phyloP scores from a whole-genome alignment of 2,888 invertebrate genomes.

The Sclerodermus sp. region DNA sequence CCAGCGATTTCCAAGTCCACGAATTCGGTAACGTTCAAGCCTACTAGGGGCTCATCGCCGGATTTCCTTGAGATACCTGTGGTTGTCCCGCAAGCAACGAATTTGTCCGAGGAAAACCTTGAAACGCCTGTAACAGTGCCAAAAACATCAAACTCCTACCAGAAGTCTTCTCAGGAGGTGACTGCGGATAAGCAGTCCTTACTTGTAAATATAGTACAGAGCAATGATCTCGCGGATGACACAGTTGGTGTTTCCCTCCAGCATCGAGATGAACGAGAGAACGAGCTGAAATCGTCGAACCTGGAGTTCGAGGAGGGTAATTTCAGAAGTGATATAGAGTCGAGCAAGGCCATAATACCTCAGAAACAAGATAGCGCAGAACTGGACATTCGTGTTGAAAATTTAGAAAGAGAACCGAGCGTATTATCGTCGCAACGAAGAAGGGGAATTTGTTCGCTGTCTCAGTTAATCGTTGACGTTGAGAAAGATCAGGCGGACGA shows the following conservation, averaged over 20 bases:
- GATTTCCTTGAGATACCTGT: constrained; percentile 24
- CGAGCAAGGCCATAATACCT: too few relatives aligned
- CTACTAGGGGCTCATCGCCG: constrained; percentile 14
- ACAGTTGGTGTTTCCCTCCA: constrained; percentile 24
- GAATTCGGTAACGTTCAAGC: too few relatives aligned
- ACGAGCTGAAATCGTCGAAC: constrained; percentile 30
- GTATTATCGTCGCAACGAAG: constrained; percentile 58
- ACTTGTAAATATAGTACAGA: constrained; percentile 43
- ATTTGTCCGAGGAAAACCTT: too few relatives aligned
- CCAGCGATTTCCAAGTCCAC: constrained; percentile 34
- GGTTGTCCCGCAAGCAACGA: background rate
- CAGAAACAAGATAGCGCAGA: constrained; percentile 9
- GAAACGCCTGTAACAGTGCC: too few relatives aligned
- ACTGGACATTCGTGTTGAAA: background rate
- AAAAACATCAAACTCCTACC: too few relatives aligned
- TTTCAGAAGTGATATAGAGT: too few relatives aligned
- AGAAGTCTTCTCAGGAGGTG: constrained; percentile 23
- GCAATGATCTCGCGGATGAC: constrained; percentile 35
- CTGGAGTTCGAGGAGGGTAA: too few relatives aligned
- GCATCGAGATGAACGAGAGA: constrained; percentile 25
- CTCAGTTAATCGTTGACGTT: constrained; percentile 54
- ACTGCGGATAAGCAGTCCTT: constrained; percentile 47
- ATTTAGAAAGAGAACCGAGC: too few relatives aligned
- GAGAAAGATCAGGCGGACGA: constrained; percentile 23
- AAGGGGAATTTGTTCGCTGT: constrained; percentile 63